Conservation (phyloP, 2,113 vertebrate genomes). For the Syngnathus scovelli region DNA sequence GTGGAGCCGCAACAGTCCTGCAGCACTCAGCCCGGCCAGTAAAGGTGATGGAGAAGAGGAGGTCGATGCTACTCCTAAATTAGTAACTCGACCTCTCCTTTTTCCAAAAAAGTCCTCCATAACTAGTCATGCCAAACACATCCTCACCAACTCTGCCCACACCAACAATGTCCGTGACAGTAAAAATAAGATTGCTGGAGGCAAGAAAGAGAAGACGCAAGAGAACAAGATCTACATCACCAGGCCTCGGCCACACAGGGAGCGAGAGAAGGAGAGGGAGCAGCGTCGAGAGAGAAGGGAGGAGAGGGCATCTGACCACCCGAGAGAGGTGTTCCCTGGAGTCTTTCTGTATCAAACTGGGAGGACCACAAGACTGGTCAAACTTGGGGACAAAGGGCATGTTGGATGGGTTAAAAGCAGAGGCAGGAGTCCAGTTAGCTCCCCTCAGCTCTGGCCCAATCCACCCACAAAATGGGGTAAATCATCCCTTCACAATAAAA, state of each 20-base stretch:
- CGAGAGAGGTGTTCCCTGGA: conserved; percentile 74
- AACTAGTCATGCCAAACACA: conserved; percentile 70
- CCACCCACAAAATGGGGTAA: conserved; percentile 55
- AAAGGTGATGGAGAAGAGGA: conserved; percentile 39
- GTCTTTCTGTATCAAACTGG: conserved; percentile 80
- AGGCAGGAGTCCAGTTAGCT: conserved; percentile 50
- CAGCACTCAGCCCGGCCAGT: conserved; percentile 31
- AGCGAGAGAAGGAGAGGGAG: conserved; percentile 57
- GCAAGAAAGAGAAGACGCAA: conserved; percentile 58
- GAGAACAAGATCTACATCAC: conserved; percentile 89
- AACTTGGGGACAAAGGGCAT: conserved; percentile 65
- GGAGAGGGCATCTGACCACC: conserved; percentile 56
- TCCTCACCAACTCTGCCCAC: conserved; percentile 71
- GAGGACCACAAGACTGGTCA: conserved; percentile 74
- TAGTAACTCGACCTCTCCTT: conserved; percentile 45
- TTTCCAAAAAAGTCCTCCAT: conserved; percentile 69
- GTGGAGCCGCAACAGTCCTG: conserved; percentile 70
- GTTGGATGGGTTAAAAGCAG: conserved; percentile 32
- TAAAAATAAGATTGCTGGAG: conserved; percentile 26
- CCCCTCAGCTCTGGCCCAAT: conserved; percentile 62
- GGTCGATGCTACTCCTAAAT: conserved; percentile 53
- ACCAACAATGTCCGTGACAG: conserved; percentile 29
- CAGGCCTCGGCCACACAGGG: conserved; percentile 73
- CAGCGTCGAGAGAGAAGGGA: conserved; percentile 53
- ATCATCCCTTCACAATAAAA: conserved; percentile 46